Percentiles rank a stretch among this genome's conserved stretches.
phyloP scores from a whole-genome alignment of 2,888 invertebrate genomes.

The Diarsia dahlii region DNA sequence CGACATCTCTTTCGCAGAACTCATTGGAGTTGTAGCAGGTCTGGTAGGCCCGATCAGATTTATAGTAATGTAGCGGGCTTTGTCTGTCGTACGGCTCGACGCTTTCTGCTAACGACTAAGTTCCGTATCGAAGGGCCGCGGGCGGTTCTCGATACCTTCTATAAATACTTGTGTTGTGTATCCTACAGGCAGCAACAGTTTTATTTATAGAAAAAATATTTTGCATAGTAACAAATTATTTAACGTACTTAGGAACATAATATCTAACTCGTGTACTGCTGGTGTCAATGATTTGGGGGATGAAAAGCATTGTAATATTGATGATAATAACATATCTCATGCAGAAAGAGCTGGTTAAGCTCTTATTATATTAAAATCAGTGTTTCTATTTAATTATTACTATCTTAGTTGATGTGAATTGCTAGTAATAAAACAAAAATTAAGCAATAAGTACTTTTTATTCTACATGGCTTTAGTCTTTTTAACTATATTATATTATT shows the following conservation, averaged over 20 bases:
- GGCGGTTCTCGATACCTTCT: constrained; percentile 66
- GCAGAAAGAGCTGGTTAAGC: neutral
- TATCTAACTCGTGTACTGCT: too few relatives aligned
- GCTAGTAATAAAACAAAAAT: constrained; percentile 1
- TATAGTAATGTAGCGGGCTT: constrained; percentile 28
- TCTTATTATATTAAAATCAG: neutral
- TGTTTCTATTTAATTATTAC: neutral
- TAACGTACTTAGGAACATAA: neutral
- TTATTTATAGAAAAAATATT: neutral
- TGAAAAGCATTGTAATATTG: neutral
- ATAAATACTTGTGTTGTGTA: neutral
- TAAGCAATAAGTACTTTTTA: neutral
- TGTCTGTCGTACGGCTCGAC: constrained; percentile 56
- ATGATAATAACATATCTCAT: neutral
- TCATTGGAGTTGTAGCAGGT: constrained; percentile 35
- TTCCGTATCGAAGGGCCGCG: constrained; percentile 74
- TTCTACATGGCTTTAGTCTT: neutral
- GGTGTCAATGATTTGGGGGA: too few relatives aligned
- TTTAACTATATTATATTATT: constrained; percentile 11
- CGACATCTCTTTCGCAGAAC: neutral
- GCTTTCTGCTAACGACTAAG: constrained; percentile 73
- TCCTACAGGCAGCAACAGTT: constrained; percentile 12
- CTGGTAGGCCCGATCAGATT: constrained; percentile 2
- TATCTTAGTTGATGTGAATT: neutral
- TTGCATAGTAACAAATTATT: neutral